A percentile compares a stretch with the other conserved stretches of the same genome.
phyloP scores from a whole-genome alignment of 2,888 invertebrate species.

The Euclidia mi region DNA sequence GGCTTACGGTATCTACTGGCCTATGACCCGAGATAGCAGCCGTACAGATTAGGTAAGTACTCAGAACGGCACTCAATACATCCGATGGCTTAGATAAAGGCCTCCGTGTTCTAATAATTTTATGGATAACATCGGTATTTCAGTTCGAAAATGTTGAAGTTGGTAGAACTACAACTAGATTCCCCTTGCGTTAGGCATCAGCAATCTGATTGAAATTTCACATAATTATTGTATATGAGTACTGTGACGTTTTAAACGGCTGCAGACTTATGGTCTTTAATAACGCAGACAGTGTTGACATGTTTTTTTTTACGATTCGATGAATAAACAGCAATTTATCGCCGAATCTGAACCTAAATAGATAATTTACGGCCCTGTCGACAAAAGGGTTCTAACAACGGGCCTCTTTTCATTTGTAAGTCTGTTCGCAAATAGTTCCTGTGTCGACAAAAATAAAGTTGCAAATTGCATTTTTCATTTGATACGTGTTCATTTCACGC shows the following conservation, averaged over 20 bases:
- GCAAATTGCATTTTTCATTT: conserved; percentile 76
- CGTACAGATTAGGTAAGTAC: conserved; percentile 77
- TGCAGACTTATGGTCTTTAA: conserved; percentile 37
- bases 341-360: conserved; percentile 81
- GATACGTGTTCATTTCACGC: conserved; percentile 82
- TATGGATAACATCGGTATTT: conserved; percentile 65
- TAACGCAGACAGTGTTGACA: conserved; percentile 70
- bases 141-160: conserved; percentile 48
- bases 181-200: conserved; percentile 15
- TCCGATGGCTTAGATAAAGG: conserved; percentile 75
- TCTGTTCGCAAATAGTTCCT: conserved; percentile 69
- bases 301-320: conserved; percentile 63
- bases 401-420: conserved; percentile 25
- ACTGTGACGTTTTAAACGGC: conserved; percentile 18
- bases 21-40: conserved; percentile 80
- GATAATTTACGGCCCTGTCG: conserved; percentile 83
- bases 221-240: too few relatives aligned
- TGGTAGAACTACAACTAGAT: conserved; percentile 28
- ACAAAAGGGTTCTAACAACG: conserved; percentile 74
- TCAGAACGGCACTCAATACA: conserved; percentile 65
- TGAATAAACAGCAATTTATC: conserved; percentile 83
- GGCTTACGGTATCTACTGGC: conserved; percentile 81
- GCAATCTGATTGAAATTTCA: conserved; percentile 34
- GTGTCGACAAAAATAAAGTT: conserved; percentile 72
- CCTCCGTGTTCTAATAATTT: conserved; percentile 68